Evolutionary conservation across 2,888 invertebrate species (phyloP).

Genomic region (Tryphoninae sp.): DNA sequence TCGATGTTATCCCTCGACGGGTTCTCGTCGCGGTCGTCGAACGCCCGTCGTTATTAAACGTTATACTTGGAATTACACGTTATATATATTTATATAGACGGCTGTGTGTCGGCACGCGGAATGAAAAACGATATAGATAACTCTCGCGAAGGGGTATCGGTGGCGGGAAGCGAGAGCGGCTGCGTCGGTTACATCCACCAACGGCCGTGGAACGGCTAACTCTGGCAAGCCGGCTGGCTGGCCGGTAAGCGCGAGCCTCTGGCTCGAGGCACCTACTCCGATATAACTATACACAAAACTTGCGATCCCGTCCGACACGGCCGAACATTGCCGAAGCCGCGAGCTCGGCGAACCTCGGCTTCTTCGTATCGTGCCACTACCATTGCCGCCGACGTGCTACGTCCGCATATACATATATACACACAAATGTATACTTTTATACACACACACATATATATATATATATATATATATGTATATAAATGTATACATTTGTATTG

Average conservation of each 20-base stretch:
- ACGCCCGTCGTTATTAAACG: slow-evolving; percentile 37
- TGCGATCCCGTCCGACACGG: slow-evolving; percentile 67
- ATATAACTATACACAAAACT: slow-evolving; percentile 18
- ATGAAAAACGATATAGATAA: slow-evolving; percentile 35
- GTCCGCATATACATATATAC: background rate
- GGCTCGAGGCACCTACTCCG: slow-evolving; percentile 41
- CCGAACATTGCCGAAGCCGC: slow-evolving; percentile 66
- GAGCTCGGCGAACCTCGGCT: slow-evolving; percentile 75
- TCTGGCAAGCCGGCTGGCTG: slow-evolving; percentile 75
- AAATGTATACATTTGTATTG: slow-evolving; percentile 3
- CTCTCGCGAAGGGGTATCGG: slow-evolving; percentile 43
- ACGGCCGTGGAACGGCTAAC: slow-evolving; percentile 78
- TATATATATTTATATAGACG: slow-evolving; percentile 36
- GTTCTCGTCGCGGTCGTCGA: slow-evolving; percentile 36
- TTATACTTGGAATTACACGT: background rate
- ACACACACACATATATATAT: background rate
- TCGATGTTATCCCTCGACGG: background rate
- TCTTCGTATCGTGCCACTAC: slow-evolving; percentile 62
- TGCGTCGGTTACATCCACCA: slow-evolving; percentile 72
- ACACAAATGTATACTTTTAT: background rate
- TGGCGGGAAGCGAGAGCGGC: slow-evolving; percentile 55
- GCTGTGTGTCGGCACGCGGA: slow-evolving; percentile 30
- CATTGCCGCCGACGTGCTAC: slow-evolving; percentile 24
- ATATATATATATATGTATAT: background rate
- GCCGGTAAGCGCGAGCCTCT: slow-evolving; percentile 67